Evolutionary conservation across 1,140 invertebrate genomes (phyloP).

Genomic region (Aphaenogaster ashmeadi): DNA sequence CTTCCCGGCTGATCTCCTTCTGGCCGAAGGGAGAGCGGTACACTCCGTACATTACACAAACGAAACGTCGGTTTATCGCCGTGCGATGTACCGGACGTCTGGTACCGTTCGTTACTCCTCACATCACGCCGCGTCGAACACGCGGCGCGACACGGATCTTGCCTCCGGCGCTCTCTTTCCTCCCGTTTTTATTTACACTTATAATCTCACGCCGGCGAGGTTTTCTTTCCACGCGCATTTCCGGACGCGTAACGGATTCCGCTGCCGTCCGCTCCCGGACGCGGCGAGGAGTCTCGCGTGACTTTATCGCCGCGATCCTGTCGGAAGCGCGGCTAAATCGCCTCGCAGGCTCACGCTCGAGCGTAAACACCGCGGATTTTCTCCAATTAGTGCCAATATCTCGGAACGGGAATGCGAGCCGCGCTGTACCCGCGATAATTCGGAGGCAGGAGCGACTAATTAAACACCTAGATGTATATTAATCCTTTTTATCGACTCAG

Average conservation of each 20-base stretch:
- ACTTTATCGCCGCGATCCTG: conserved; percentile 17
- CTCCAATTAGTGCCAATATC: conserved; percentile 54
- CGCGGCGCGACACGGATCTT: conserved; percentile 30
- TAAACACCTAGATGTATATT: not conserved
- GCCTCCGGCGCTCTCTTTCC: conserved; percentile 5
- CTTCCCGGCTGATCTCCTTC: not conserved
- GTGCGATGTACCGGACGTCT: conserved; percentile 23
- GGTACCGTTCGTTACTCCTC: conserved; percentile 30
- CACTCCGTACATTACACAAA: not conserved
- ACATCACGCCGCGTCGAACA: not conserved
- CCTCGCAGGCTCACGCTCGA: not conserved
- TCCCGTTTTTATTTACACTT: conserved; percentile 21
- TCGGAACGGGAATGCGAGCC: conserved; percentile 17
- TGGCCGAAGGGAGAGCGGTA: not conserved
- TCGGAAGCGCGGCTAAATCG: conserved; percentile 13
- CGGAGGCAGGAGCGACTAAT: conserved; percentile 15
- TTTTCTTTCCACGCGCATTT: conserved; percentile 17
- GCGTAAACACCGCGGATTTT: conserved; percentile 47
- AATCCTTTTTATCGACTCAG: not conserved
- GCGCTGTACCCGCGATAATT: conserved; percentile 5
- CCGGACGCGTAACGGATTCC: conserved; percentile 49
- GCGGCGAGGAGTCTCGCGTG: conserved; percentile 23
- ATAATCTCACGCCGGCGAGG: not conserved
- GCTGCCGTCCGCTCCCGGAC: not conserved
- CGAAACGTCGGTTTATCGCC: not conserved